These are phyloP conservation scores for Aleiodes testaceus DNA, from an alignment of 2,888 invertebrate genomes.

Conservation along the genomic window DNA sequence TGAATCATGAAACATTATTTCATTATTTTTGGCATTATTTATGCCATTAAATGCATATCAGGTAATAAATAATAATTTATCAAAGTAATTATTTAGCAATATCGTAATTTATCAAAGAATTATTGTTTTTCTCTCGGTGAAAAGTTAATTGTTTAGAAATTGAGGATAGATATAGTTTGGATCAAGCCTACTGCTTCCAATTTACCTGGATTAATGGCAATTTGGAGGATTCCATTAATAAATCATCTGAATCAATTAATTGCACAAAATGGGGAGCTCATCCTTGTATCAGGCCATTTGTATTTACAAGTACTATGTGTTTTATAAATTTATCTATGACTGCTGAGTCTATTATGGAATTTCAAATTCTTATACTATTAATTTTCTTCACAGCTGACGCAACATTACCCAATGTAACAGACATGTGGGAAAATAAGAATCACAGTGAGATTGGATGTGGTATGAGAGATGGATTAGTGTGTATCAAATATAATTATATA, in stretches of 20 bases:
- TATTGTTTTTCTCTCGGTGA: not conserved
- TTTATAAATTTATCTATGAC: slow-evolving; percentile 5
- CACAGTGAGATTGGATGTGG: slow-evolving; percentile 52
- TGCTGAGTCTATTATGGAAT: not conserved
- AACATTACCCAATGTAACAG: slow-evolving; percentile 50
- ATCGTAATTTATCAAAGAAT: too few species aligned
- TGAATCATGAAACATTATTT: slow-evolving; percentile 2
- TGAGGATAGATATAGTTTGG: slow-evolving; percentile 6
- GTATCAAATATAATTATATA: slow-evolving; percentile 59
- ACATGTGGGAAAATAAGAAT: slow-evolving; percentile 55
- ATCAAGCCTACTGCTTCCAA: slow-evolving; percentile 57
- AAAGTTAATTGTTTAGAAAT: slow-evolving; percentile 10
- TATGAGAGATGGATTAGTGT: slow-evolving; percentile 54
- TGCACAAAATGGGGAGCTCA: slow-evolving; percentile 39
- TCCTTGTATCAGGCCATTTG: slow-evolving; percentile 53
- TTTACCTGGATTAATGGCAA: slow-evolving; percentile 61
- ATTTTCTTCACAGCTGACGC: slow-evolving; percentile 44
- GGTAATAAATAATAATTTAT: slow-evolving; percentile 12
- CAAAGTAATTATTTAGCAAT: not conserved
- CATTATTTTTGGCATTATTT: slow-evolving; percentile 4
- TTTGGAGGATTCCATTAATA: slow-evolving; percentile 38
- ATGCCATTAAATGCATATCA: not conserved
- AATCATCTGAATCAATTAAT: slow-evolving; percentile 25
- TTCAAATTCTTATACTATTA: not conserved
- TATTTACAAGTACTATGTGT: slow-evolving; percentile 47